phyloP scores from a whole-genome alignment of 2,113 vertebrate genomes.

The rat (Rattus norvegicus) region GRCr8 NC_086019.1:47369501-47370000 shows the following conservation, averaged over 20 bases:
- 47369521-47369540: not conserved
- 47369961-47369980: slow-evolving; percentile 32
- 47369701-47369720: no score
- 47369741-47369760: rapidly evolving
- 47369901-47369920: not conserved
- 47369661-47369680: not conserved
- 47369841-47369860: not conserved
- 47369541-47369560: not conserved
- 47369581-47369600: not conserved
- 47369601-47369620: not conserved
- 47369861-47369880: not conserved
- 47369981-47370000: slow-evolving; percentile 9
- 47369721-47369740: rapidly evolving
- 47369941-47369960: not conserved
- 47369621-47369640: not conserved
- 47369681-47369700: not conserved
- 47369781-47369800: not conserved
- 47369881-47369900: not conserved
- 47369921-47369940: not conserved
- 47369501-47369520: not conserved
- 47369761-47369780: not conserved
- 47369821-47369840: not conserved
- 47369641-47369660: not conserved
- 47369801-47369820: not conserved
- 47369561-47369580: not conserved